A percentile compares a stretch with the other conserved stretches of the same genome.
Evolutionary conservation across 2,797 vertebrate genomes (phyloP).

Genomic region (Moxostoma hubbsi): DNA sequence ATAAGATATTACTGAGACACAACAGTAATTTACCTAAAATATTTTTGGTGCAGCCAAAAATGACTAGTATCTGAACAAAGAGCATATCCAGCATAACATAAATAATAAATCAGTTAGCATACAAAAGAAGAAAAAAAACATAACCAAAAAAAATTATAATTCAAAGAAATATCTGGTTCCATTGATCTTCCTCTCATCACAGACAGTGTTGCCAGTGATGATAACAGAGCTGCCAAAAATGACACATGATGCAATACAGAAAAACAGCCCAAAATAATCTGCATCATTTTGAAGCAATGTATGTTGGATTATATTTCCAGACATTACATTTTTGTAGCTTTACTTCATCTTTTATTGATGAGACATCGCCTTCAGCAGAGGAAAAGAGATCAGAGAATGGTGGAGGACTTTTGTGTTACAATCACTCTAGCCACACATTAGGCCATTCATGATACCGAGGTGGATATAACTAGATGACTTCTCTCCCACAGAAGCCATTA

Average conservation of each 20-base stretch:
- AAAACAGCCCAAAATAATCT: conserved; percentile 14
- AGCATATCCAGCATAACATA: conserved; percentile 31
- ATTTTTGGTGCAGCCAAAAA: conserved; percentile 23
- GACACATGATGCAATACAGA: conserved; percentile 40
- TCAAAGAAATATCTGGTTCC: conserved; percentile 38
- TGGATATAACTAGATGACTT: conserved; percentile 31
- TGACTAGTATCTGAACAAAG: conserved; percentile 24
- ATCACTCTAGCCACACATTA: conserved; percentile 11
- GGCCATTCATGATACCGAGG: conserved; percentile 34
- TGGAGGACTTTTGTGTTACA: conserved; percentile 19
- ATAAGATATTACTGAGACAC: conserved; percentile 28
- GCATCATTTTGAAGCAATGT: not conserved
- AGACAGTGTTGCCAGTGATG: conserved; percentile 40
- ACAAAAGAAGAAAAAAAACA: conserved; percentile 24
- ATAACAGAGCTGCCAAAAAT: conserved; percentile 57
- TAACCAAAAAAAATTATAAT: conserved; percentile 1
- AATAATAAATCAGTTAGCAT: conserved; percentile 33
- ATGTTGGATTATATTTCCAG: conserved; percentile 37
- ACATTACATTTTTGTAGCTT: conserved; percentile 18
- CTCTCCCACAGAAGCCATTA: conserved; percentile 48
- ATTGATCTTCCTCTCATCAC: conserved; percentile 43
- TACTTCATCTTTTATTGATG: conserved; percentile 3
- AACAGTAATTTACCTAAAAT: conserved; percentile 37
- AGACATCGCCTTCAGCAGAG: conserved; percentile 24
- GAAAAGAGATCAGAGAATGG: conserved; percentile 44